Evolutionary conservation across 2,888 invertebrate genomes (phyloP).

Genomic region (Matsumyia berberina): DNA sequence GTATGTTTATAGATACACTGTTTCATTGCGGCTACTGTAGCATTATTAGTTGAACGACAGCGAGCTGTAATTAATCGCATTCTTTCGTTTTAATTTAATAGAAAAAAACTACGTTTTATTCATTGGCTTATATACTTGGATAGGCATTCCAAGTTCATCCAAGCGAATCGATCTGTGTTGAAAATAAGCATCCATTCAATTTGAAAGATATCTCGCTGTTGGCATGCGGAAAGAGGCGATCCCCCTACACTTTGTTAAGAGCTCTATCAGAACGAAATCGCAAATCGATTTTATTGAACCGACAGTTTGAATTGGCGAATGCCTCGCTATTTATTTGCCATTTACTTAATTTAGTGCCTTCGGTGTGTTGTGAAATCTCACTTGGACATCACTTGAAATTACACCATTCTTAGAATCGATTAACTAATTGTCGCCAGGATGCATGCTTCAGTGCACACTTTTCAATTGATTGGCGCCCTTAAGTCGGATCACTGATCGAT

Average conservation of each 20-base stretch:
- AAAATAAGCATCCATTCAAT: conserved; percentile 21
- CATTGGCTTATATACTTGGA: conserved; percentile 12
- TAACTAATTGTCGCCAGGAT: conserved; percentile 60
- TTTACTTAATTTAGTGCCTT: background rate
- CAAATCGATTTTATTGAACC: conserved; percentile 40
- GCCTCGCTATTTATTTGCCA: conserved; percentile 37
- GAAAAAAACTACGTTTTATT: conserved; percentile 26
- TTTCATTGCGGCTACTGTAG: conserved; percentile 8
- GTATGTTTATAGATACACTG: background rate
- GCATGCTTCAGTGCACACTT: conserved; percentile 47
- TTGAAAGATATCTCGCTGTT: conserved; percentile 13
- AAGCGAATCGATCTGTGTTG: conserved; percentile 21
- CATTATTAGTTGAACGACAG: conserved; percentile 11
- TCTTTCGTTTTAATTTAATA: conserved; percentile 38
- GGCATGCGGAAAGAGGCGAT: conserved; percentile 31
- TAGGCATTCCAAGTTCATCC: conserved; percentile 27
- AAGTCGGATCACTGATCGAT: conserved; percentile 44
- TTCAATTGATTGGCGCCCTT: conserved; percentile 47
- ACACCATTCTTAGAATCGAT: conserved; percentile 49
- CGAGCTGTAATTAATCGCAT: conserved; percentile 55
- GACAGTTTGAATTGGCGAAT: conserved; percentile 23
- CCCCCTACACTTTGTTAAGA: background rate
- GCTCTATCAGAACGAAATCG: conserved; percentile 13
- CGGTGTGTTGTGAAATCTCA: conserved; percentile 30
- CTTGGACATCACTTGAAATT: conserved; percentile 40